phyloP scores from a whole-genome alignment of 2,113 vertebrate genomes.

The Leptosomus discolor region DNA sequence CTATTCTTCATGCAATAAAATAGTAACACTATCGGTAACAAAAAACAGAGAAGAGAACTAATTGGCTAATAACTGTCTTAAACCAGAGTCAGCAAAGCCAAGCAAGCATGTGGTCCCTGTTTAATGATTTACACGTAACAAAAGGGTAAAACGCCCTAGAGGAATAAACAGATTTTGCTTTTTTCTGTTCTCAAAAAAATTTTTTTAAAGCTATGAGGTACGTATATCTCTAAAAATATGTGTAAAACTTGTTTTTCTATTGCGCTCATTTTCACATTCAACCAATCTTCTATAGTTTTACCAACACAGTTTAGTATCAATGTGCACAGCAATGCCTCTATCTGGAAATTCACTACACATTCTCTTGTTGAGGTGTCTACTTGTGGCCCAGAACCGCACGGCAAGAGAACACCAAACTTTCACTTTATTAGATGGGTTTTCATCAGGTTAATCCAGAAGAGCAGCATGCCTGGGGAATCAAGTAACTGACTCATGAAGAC shows the following conservation, averaged over 20 bases:
- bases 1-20: not conserved
- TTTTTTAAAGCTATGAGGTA: not conserved
- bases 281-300: not conserved
- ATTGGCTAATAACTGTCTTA: constrained; percentile 27
- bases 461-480: not conserved
- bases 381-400: not conserved
- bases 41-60: not conserved
- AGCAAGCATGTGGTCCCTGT: not conserved
- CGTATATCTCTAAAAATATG: not conserved
- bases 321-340: not conserved
- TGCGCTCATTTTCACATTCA: not conserved
- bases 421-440: not conserved
- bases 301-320: not conserved
- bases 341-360: not conserved
- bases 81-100: constrained; percentile 11
- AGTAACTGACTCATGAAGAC: not conserved
- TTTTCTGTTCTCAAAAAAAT: not conserved
- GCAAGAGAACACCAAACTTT: not conserved
- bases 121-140: constrained; percentile 20
- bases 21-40: not conserved
- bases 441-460: not conserved
- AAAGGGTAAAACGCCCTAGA: not conserved
- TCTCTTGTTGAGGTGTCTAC: not conserved
- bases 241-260: not conserved
- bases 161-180: not conserved